phyloP scores from a whole-genome alignment of 2,797 vertebrate species.

The Leptoclinus maculatus region DNA sequence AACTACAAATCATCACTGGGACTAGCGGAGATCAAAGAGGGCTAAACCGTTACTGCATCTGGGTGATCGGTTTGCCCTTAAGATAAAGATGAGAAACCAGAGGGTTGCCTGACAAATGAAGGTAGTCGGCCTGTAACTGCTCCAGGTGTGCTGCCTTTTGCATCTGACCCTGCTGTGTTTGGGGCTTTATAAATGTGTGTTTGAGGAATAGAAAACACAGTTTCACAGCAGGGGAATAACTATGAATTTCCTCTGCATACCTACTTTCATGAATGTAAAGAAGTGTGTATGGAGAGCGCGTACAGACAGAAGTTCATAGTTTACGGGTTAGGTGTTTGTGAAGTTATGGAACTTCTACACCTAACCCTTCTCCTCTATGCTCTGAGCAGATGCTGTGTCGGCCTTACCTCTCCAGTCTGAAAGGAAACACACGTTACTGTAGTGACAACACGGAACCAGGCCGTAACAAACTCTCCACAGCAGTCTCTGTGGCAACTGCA shows the following conservation, averaged over 20 bases:
- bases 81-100: slow-evolving; percentile 32
- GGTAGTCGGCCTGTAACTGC: slow-evolving; percentile 20
- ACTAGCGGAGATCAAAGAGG: slow-evolving; percentile 59
- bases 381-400: background rate
- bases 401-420: slow-evolving; percentile 7
- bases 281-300: background rate
- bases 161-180: slow-evolving; percentile 33
- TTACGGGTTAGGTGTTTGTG: background rate
- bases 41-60: slow-evolving; percentile 41
- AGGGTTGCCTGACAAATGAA: slow-evolving; percentile 15
- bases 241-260: background rate
- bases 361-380: background rate
- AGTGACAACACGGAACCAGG: slow-evolving; percentile 49
- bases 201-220: background rate
- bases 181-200: background rate
- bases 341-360: background rate
- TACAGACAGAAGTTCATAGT: background rate
- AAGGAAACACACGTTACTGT: slow-evolving; percentile 12
- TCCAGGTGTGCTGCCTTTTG: slow-evolving; percentile 53
- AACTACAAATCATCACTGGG: slow-evolving; percentile 43
- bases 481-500: slow-evolving; percentile 73
- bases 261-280: background rate
- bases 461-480: slow-evolving; percentile 27
- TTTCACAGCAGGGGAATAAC: background rate
- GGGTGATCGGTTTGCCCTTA: slow-evolving; percentile 18